Evolutionary conservation across 1,140 invertebrate species (phyloP).

Genomic region (Ruditapes philippinarum): DNA sequence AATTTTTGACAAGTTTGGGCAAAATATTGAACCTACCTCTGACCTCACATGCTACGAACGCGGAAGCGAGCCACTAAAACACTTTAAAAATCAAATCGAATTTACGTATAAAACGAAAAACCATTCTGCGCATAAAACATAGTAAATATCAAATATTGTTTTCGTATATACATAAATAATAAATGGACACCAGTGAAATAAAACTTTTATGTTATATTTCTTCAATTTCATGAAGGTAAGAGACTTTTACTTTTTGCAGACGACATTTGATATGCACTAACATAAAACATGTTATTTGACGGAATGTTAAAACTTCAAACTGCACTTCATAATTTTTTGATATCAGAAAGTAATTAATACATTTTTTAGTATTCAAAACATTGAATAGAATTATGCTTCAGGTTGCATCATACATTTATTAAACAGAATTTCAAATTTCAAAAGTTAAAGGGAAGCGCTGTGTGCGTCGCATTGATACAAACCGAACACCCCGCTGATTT

Average conservation of each 20-base stretch:
- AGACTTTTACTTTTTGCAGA: too few relatives aligned
- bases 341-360: too few relatives aligned
- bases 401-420: not conserved
- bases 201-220: not conserved
- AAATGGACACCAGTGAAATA: not conserved
- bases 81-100: not conserved
- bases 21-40: not conserved
- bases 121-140: not conserved
- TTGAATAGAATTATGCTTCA: not conserved
- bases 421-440: not conserved
- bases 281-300: too few relatives aligned
- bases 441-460: not conserved
- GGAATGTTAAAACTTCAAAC: too few relatives aligned
- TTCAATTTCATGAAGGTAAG: too few relatives aligned
- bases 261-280: too few relatives aligned
- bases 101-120: not conserved
- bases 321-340: too few relatives aligned
- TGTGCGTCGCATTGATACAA: constrained; percentile 1
- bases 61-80: not conserved
- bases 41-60: not conserved
- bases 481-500: not conserved
- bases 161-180: not conserved
- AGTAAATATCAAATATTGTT: not conserved
- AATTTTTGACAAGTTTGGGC: not conserved
- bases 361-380: not conserved